phyloP scores from a whole-genome alignment of 2,113 vertebrate genomes.

The Pelusios castaneus region DNA sequence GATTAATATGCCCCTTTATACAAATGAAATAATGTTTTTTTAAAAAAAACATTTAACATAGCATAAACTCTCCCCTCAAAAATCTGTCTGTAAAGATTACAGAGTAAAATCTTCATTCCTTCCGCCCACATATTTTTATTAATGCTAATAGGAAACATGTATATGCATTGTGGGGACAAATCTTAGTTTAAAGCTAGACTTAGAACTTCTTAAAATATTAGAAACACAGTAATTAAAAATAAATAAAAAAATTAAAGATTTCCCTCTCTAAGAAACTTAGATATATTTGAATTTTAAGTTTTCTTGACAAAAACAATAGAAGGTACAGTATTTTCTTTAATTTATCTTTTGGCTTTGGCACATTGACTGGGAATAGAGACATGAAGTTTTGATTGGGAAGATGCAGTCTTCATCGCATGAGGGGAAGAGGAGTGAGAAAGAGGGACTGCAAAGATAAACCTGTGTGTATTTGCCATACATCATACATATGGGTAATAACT shows the following conservation, averaged over 20 bases:
- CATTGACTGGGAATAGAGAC: background rate
- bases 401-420: background rate
- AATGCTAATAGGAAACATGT: background rate
- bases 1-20: background rate
- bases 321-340: background rate
- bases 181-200: background rate
- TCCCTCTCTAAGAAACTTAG: background rate
- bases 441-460: background rate
- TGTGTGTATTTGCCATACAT: background rate
- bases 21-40: background rate
- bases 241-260: background rate
- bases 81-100: slow-evolving; percentile 7
- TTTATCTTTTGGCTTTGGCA: background rate
- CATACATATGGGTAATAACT: background rate
- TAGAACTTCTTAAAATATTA: background rate
- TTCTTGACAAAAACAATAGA: background rate
- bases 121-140: background rate
- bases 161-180: background rate
- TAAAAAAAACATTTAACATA: background rate
- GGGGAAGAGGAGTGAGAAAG: background rate
- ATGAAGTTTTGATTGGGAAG: background rate
- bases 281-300: background rate
- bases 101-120: slow-evolving; percentile 6
- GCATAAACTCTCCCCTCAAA: background rate
- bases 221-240: background rate